These are phyloP conservation scores for Arizona elegans DNA, from an alignment of 2,113 vertebrate genomes.

Conservation along the genomic window DNA sequence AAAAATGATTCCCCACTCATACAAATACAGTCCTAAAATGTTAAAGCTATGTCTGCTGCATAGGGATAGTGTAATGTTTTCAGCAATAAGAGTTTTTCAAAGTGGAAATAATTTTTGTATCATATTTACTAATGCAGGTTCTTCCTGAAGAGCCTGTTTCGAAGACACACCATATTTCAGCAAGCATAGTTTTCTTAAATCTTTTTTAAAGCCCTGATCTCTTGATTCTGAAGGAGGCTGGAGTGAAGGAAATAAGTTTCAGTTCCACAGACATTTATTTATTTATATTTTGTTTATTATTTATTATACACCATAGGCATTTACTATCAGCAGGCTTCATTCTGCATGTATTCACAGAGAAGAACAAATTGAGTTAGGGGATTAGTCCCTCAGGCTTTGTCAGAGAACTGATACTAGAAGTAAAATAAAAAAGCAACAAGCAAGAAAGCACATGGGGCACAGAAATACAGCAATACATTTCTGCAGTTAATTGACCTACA, in stretches of 20 bases:
- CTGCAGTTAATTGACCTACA: conserved; percentile 7
- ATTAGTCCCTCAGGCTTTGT: not conserved
- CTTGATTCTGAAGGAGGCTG: not conserved
- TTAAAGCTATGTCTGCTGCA: not conserved
- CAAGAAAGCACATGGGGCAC: conserved; percentile 24
- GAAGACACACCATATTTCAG: not conserved
- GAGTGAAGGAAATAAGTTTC: not conserved
- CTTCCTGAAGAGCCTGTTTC: not conserved
- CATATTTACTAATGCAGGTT: not conserved
- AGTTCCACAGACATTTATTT: not conserved
- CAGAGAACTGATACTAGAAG: not conserved
- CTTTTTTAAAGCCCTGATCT: not conserved
- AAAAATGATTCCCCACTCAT: not conserved
- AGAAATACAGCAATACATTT: not conserved
- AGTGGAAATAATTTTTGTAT: conserved; percentile 1
- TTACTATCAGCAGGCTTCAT: conserved; percentile 33
- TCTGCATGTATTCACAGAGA: conserved; percentile 19
- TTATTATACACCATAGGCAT: not conserved
- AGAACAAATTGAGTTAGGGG: conserved; percentile 5
- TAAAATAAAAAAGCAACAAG: conserved; percentile 32
- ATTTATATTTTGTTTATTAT: no score
- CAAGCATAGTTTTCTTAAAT: not conserved
- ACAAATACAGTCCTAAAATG: not conserved
- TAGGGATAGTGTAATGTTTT: not conserved
- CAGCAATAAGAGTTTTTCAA: not conserved